These are phyloP conservation scores for Erannis defoliaria DNA, from an alignment of 2,888 invertebrate species.

Conservation along the genomic window DNA sequence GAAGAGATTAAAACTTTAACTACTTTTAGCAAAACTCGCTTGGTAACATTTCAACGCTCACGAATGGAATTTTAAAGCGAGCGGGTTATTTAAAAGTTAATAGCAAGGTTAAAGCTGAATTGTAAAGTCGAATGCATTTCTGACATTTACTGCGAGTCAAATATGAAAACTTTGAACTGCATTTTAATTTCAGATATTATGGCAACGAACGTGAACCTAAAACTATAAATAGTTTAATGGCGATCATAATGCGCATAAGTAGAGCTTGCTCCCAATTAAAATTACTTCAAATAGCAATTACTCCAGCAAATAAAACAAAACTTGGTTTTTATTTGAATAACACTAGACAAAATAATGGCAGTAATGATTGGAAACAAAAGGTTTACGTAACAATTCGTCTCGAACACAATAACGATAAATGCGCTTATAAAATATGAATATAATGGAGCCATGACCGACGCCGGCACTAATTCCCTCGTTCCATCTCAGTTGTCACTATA, in stretches of 20 bases:
- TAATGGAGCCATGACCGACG: constrained; percentile 37
- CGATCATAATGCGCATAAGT: not conserved
- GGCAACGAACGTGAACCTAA: not conserved
- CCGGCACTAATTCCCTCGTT: constrained; percentile 37
- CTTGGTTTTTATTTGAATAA: constrained; percentile 3
- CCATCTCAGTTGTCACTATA: constrained; percentile 45
- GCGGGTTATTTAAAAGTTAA: constrained; percentile 36
- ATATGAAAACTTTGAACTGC: constrained; percentile 22
- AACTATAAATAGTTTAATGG: not conserved
- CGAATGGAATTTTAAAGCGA: constrained; percentile 46
- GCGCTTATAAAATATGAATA: constrained; percentile 34
- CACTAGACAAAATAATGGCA: constrained; percentile 13
- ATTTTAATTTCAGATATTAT: constrained; percentile 8
- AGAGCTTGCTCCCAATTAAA: constrained; percentile 1
- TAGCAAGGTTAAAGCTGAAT: constrained; percentile 36
- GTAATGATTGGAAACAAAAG: constrained; percentile 21
- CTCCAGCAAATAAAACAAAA: constrained; percentile 10
- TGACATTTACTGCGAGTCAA: constrained; percentile 26
- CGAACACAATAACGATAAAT: constrained; percentile 23
- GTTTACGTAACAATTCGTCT: constrained; percentile 28
- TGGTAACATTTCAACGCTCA: constrained; percentile 49
- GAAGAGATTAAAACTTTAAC: constrained; percentile 59
- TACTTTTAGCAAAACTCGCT: constrained; percentile 49
- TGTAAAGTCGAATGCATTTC: constrained; percentile 29
- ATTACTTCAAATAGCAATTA: not conserved